phyloP scores from a whole-genome alignment of 2,888 invertebrate species.

The Aphelenchoides bicaudatus region DNA sequence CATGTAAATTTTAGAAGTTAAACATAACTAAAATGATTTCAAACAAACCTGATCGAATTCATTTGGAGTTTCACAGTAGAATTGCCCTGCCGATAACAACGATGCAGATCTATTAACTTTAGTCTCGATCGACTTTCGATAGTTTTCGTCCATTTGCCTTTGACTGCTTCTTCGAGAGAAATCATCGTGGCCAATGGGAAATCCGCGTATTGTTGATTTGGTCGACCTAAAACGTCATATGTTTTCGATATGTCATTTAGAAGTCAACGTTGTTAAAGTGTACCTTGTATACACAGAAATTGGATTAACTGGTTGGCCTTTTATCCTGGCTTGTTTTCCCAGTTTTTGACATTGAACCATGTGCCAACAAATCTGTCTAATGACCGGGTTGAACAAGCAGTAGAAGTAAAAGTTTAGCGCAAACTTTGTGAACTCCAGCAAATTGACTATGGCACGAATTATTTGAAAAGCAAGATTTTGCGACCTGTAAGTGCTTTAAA shows the following conservation, averaged over 20 bases:
- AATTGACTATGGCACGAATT: conserved; percentile 64
- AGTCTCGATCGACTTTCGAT: conserved; percentile 5
- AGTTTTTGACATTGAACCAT: conserved; percentile 49
- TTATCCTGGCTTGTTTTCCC: conserved; percentile 37
- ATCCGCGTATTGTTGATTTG: conserved; percentile 27
- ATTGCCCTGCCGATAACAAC: conserved; percentile 14
- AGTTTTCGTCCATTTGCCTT: conserved; percentile 12
- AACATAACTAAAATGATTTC: too few relatives aligned
- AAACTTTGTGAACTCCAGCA: conserved; percentile 65
- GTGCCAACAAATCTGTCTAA: conserved; percentile 49
- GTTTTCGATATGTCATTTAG: too few relatives aligned
- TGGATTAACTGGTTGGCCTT: conserved; percentile 33
- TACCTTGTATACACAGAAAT: conserved; percentile 28
- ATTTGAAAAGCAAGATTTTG: conserved; percentile 57
- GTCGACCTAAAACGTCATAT: conserved; percentile 17
- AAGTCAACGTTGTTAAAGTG: neutral
- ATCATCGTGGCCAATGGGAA: conserved; percentile 13
- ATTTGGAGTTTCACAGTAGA: conserved; percentile 13
- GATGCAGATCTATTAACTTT: conserved; percentile 23
- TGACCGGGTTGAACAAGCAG: conserved; percentile 58
- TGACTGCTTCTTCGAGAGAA: conserved; percentile 16
- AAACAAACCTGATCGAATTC: conserved; percentile 28
- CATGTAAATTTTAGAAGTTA: too few relatives aligned
- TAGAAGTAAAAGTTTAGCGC: conserved; percentile 65
- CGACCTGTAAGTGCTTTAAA: too few relatives aligned